Evolutionary conservation across 2,797 vertebrate genomes (phyloP), one percentile per base, ranked within the genome.

Genomic region (Pelobates cultripes): DNA sequence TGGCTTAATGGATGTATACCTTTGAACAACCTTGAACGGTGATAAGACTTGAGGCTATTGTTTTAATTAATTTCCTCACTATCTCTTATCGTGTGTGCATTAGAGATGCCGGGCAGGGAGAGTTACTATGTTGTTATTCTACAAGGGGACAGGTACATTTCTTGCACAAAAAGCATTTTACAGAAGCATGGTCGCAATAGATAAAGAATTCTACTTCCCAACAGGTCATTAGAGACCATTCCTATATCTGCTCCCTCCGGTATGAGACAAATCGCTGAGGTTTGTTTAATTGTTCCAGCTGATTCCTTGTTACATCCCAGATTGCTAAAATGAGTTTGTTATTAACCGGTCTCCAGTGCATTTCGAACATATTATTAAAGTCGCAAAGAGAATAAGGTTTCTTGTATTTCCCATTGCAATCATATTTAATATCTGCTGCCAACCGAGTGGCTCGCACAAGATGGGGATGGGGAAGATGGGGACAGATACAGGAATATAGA

Each of bases 11-110:
- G 53, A 71, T 55, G 15, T 61, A 70, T n/a, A 75, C 68, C 43
- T 70, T 43, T 71, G 10, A 77, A 82, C 45, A 77, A 57, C 74
- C 60, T 82, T 71, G 74, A 66, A 12, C 12, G 10, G 17, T 41
- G 80, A 77, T 66, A 77, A 76, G 73, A n/a, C 74, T 40, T 41
- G 7, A 9, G 67, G 68, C 55, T 53, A 44, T 71, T 57, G 74
- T 63, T 63, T 66, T 77, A 72, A 82, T 82, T 77, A 66, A 77
- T 77, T 77, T 66, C 45, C 60, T 72, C 4, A 2, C 43, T 82
- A 82, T 81, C 79, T 81, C 43, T 17, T 43, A 63, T 75, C 72
- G 12, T 69, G 72, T 61, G 72, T 70, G 43, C 17, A n/a, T 53
- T 63, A 69, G 42, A 51, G 17, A 70, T 44, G 60, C 28, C 14